Evolutionary conservation across 2,888 invertebrate species (phyloP), one percentile per base, ranked within the genome.

Genomic region (Agrotis puta): DNA sequence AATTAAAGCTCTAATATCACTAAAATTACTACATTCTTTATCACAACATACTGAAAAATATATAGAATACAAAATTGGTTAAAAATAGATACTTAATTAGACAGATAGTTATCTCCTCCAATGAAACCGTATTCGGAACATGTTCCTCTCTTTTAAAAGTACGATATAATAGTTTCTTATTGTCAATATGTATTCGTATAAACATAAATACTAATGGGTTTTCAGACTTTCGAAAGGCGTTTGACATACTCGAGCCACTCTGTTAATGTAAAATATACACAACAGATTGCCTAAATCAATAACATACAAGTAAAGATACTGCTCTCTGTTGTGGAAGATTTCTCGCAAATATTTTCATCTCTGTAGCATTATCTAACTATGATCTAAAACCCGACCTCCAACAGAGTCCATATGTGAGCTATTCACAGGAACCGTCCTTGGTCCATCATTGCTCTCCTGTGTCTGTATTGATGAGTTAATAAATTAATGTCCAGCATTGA

Each of bases 211-310:
- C 67, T 43, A 48, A 58, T 43, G 43, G 11, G 22, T 24, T 59
- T 43, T 43, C 22, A 43, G 43, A 77, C 70, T 74, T 70, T 74
- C 70, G 39, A 61, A 50, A 70, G 70, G 45, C 45, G n/a, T 70
- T 59, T 33, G 56, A 56, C 39, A 66, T 39, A 9, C n/a, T 27
- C 47, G 22, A 39, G 14, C 16, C 3, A 50, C 14, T 48, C 0
- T 18, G 18, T 39, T 39, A 39, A 39, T 39, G 11, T 11, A 39
- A 39, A 39, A 39, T 39, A 39, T 11, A 39, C 39, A 39, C 39
- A 39, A 11, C 39, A 39, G 1, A 39, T 2, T 39, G 39, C 39
- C 39, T 39, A 27, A 70, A 24, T 18, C 11, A 48, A 27, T 47
- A 39, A 39, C 39, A 39, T 9, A 11, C 39, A 39, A 39, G 39